A percentile compares a stretch with the other conserved stretches of the same genome.
Conservation (phyloP, 2,113 vertebrate species). For the human region GRCh38 chr1:35501001-35501500, state of each 20-base stretch:
- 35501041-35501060: background rate
- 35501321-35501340: background rate
- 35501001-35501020: background rate
- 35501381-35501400: background rate
- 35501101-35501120: slow-evolving; percentile 37
- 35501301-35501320: background rate
- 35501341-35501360: background rate
- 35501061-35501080: background rate
- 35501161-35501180: slow-evolving; percentile 35
- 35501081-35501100: background rate
- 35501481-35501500: slow-evolving; percentile 19
- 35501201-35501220: background rate
- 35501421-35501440: background rate
- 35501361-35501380: background rate
- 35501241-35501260: background rate
- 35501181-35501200: background rate
- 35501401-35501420: slow-evolving; percentile 6
- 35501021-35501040: background rate
- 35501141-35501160: background rate
- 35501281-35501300: background rate
- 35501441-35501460: background rate
- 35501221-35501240: background rate
- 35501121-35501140: slow-evolving; percentile 1
- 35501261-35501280: background rate
- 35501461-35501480: background rate